phyloP scores from a whole-genome alignment of 2,888 invertebrate species.

The Muscina levida region DNA sequence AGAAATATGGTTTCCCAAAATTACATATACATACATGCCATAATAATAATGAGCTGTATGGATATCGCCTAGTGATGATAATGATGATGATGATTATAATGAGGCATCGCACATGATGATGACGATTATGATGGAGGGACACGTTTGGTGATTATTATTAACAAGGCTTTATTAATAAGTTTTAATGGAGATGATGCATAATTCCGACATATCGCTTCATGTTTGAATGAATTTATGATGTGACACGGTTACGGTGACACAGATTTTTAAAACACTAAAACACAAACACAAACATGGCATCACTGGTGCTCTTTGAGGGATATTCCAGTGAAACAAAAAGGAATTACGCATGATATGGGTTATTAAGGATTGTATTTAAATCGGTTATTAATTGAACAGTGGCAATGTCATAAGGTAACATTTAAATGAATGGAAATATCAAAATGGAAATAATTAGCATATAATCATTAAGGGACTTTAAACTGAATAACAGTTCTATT shows the following conservation, averaged over 20 bases:
- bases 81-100: not conserved
- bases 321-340: too few relatives aligned
- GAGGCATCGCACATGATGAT: not conserved
- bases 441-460: too few relatives aligned
- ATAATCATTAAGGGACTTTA: too few relatives aligned
- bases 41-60: slow-evolving; percentile 24
- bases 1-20: slow-evolving; percentile 3
- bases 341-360: not conserved
- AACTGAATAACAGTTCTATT: too few relatives aligned
- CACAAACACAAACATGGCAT: not conserved
- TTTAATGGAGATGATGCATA: slow-evolving; percentile 77
- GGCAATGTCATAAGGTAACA: too few relatives aligned
- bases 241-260: slow-evolving; percentile 48
- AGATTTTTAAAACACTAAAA: slow-evolving; percentile 36
- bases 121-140: slow-evolving; percentile 14
- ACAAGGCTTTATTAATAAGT: slow-evolving; percentile 76
- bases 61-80: not conserved
- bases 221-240: slow-evolving; percentile 32
- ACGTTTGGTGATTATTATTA: slow-evolving; percentile 53
- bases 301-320: not conserved
- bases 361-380: too few relatives aligned
- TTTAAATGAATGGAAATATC: too few relatives aligned
- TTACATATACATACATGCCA: not conserved
- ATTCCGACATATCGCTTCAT: slow-evolving; percentile 70
- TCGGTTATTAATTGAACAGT: too few relatives aligned